Evolutionary conservation across 2,113 vertebrate genomes (phyloP), one percentile per base, ranked within the genome.

Genomic region (Rhodinocichla rosea): DNA sequence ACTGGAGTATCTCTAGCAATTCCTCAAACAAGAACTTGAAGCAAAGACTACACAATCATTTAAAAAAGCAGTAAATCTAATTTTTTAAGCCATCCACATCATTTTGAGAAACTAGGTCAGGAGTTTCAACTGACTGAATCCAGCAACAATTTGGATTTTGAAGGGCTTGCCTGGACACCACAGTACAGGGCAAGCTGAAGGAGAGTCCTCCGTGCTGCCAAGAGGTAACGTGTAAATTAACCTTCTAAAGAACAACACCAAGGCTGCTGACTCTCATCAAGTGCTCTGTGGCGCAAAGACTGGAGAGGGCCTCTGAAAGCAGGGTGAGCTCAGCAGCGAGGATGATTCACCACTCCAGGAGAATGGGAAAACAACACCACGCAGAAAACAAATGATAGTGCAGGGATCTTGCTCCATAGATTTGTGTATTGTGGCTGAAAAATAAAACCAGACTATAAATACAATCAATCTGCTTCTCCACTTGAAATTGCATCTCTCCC

Each of bases 321-420:
- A 16, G 53, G 20, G 10, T 0, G 1, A 91, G 53, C 42, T 53
- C 47, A 26, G 9, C 33, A 37, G 47, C 0, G 0, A 4, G 21
- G 16, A 60, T 77, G 68, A 83, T 50, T 86, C 82, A 90, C 59
- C 18, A 10, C 71, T 45, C 33, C 39, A 12, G 22, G 4, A 17
- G 0, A 33, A 49, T 15, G 32, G 69, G 71, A 91, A 77, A 76
- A 71, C 55, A 62, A 15, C 7, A 13, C 22, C 65, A 13, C 20
- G 18, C 49, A 6, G 19, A 76, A 89, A 94, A 91, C 78, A 91
- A 59, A 45, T 2, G 3, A 22, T 30, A 50, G 16, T 0, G 1
- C 45, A 32, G 23, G 3, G 33, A 50, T 85, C 44, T 80, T 62
- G 50, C 59, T 87, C 80, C 8, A 2, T 2, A 3, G 52, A 26